Evolutionary conservation across 2,888 invertebrate genomes (phyloP).

Genomic region (Macaria notata): DNA sequence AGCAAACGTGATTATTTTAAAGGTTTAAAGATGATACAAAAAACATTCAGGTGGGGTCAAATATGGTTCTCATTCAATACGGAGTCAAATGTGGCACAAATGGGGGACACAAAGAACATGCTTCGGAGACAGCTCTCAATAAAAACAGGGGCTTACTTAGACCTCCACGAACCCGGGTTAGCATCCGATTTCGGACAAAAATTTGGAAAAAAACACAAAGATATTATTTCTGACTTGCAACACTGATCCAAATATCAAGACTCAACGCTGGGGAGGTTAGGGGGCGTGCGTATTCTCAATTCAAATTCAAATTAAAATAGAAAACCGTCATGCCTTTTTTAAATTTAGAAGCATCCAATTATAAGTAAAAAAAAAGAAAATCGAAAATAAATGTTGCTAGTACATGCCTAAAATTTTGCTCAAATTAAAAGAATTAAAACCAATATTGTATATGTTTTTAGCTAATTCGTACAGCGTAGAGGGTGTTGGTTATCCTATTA

Average conservation of each 20-base stretch:
- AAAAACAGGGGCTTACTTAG: slow-evolving; percentile 70
- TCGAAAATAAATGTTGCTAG: slow-evolving; percentile 17
- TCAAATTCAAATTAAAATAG: slow-evolving; percentile 17
- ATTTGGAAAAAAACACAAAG: slow-evolving; percentile 66
- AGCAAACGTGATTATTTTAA: too few relatives aligned
- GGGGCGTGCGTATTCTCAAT: slow-evolving; percentile 30
- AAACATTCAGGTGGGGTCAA: slow-evolving; percentile 13
- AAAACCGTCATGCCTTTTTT: slow-evolving; percentile 32
- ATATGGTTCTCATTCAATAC: background rate
- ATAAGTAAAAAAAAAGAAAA: slow-evolving; percentile 18
- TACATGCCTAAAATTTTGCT: slow-evolving; percentile 35
- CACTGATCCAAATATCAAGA: slow-evolving; percentile 17
- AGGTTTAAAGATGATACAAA: too few relatives aligned
- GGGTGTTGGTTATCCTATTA: slow-evolving; percentile 34
- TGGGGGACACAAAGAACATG: slow-evolving; percentile 17
- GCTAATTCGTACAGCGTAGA: slow-evolving; percentile 25
- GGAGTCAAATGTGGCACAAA: slow-evolving; percentile 1
- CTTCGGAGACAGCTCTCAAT: slow-evolving; percentile 4
- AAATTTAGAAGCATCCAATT: slow-evolving; percentile 32
- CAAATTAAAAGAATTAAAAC: slow-evolving; percentile 24
- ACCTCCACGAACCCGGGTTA: slow-evolving; percentile 78
- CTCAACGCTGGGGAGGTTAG: slow-evolving; percentile 29
- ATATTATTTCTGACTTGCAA: slow-evolving; percentile 66
- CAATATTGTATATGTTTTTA: slow-evolving; percentile 20
- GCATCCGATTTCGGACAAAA: slow-evolving; percentile 79